Percentiles rank a stretch among this genome's conserved stretches.
Evolutionary conservation across 2,113 vertebrate species (phyloP).

Genomic region (Orientallactaga bullata): DNA sequence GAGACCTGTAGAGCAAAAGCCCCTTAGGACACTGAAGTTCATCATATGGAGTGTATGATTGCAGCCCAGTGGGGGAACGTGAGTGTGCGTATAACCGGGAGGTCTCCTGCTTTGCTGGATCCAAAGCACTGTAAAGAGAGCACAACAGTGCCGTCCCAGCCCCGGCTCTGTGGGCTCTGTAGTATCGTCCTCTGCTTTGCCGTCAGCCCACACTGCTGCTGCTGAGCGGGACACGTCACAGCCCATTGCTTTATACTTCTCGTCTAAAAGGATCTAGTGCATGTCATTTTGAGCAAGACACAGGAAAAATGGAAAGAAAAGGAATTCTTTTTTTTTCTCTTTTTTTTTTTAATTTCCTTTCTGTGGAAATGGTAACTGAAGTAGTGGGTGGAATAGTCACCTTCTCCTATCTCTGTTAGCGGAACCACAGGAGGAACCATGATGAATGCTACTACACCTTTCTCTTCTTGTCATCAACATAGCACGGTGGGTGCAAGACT

Average conservation of each 20-base stretch:
- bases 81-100: not conserved
- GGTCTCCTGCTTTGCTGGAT: not conserved
- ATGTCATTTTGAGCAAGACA: not conserved
- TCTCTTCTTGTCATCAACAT: not conserved
- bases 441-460: too few species aligned
- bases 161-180: fast-evolving
- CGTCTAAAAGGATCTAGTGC: not conserved
- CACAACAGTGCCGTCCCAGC: not conserved
- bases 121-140: not conserved
- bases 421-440: not conserved
- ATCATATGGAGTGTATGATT: fast-evolving
- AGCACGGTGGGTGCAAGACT: not conserved
- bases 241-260: not conserved
- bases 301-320: not conserved
- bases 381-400: not conserved
- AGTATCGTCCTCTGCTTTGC: not conserved
- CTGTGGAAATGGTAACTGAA: not conserved
- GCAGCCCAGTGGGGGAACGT: not conserved
- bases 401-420: not conserved
- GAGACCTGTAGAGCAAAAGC: not conserved
- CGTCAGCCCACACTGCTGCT: not conserved
- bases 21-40: not conserved
- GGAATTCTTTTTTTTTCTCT: not conserved
- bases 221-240: too few species aligned
- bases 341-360: not conserved